Evolutionary conservation across 1,140 invertebrate genomes (phyloP), one percentile per base, ranked within the genome.

Genomic region (Rhyzopertha dominica): DNA sequence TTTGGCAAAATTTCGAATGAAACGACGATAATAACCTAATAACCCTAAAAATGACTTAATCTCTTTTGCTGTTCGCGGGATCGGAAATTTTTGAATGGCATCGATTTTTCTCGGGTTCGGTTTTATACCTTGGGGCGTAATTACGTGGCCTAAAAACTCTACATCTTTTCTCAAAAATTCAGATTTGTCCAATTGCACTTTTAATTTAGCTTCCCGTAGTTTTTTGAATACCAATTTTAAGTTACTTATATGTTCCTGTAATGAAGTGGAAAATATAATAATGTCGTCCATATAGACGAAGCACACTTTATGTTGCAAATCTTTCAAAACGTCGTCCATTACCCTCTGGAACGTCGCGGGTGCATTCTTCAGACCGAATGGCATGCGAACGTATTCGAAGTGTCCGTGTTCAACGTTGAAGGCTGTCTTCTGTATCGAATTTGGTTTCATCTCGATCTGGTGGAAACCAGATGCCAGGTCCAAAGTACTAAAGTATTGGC

Each of bases 381-480:
- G 16, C 53, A 67, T 57, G 20, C 55, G 24, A 4, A 49, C 52
- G 39, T 53, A 72, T 41, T 71, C 53, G 29, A 41, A 70, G 24
- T 61, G 54, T 2, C 60, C 59, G 4, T 53, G 37, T 12, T 42
- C 36, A 3, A 57, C 60, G 1, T 43, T 54, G 38, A 74, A 74
- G 1, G 66, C 70, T 0, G 72, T 72, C 53, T 74, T 75, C n/a
- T n/a, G n/a, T n/a, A n/a, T 53, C 43, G 65, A 59, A 9, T 59
- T 40, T 35, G 47, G 18, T n/a, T 62, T 38, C 5, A 77, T 45
- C 10, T 53, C 38, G n/a, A 77, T 57, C 53, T 78, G 73, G 54
- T 64, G 70, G 53, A 70, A 77, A 2, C 74, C 75, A 25, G 51
- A 62, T 0, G 45, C 47, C 5, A 72, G 32, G 55, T 77, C 71